Percentiles rank a stretch among this genome's conserved stretches.
These are phyloP conservation scores for Oscheius onirici DNA, from an alignment of 2,888 invertebrate species.

Conservation along the genomic window DNA sequence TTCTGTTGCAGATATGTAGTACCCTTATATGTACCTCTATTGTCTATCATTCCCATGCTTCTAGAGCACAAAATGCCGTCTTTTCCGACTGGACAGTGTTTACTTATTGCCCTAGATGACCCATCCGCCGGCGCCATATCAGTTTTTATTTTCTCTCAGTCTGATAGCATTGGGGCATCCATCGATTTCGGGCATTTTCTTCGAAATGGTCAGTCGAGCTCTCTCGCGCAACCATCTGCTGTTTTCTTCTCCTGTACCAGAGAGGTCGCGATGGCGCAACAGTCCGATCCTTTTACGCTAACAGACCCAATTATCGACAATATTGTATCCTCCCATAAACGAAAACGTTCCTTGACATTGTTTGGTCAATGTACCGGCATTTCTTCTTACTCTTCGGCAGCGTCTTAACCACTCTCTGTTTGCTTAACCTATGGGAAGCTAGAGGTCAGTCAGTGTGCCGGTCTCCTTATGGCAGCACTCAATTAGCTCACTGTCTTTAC, in stretches of 20 bases:
- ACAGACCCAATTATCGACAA: background rate
- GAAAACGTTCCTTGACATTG: background rate
- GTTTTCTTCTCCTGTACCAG: background rate
- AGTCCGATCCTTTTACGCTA: background rate
- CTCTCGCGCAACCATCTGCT: background rate
- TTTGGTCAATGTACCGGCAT: background rate
- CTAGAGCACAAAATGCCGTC: background rate
- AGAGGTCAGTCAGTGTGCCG: conserved; percentile 15
- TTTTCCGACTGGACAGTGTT: background rate
- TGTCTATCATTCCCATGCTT: no score
- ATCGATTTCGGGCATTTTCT: conserved; percentile 24
- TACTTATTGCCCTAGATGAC: no score
- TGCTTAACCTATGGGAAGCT: conserved; percentile 17
- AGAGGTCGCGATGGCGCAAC: background rate
- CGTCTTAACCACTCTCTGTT: background rate
- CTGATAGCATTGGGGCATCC: conserved; percentile 19
- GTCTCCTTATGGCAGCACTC: conserved; percentile 1
- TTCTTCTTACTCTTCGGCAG: background rate
- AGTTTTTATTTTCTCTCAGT: background rate
- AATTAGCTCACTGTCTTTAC: background rate
- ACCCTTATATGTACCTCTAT: no score
- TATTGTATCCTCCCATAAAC: background rate
- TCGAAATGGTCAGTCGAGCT: background rate
- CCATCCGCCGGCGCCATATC: background rate
- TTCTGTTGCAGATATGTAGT: no score